A percentile compares a stretch with the other conserved stretches of the same genome.
These are phyloP conservation scores for Meteorus cinctellus DNA, from an alignment of 2,888 invertebrate genomes.

Conservation along the genomic window DNA sequence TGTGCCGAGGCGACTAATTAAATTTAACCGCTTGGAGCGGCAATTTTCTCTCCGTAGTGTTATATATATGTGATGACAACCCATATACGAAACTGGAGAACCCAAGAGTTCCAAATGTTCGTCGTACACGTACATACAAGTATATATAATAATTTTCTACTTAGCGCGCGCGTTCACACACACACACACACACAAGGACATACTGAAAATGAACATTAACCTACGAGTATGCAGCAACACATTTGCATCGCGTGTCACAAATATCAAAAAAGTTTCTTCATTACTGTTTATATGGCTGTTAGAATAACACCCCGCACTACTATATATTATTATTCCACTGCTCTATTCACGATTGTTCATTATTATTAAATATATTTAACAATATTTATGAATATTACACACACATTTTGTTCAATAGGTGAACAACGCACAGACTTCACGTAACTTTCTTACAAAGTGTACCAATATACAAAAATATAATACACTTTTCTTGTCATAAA, in stretches of 20 bases:
- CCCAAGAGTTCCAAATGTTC: constrained; percentile 1
- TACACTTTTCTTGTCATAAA: neutral
- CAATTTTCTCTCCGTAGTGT: neutral
- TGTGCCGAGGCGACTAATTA: constrained; percentile 29
- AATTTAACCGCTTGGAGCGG: constrained; percentile 32
- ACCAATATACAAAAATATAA: neutral
- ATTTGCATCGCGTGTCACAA: no score
- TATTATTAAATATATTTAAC: no score
- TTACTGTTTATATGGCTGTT: no score
- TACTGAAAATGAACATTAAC: neutral
- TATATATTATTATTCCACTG: no score
- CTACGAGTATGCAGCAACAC: neutral
- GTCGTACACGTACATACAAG: neutral
- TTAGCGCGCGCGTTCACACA: neutral
- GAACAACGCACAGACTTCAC: no score
- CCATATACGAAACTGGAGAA: constrained; percentile 15
- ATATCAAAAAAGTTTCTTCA: no score
- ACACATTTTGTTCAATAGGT: no score
- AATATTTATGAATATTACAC: no score
- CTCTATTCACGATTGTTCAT: no score
- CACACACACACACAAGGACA: neutral
- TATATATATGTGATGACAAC: neutral
- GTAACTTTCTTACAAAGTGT: no score
- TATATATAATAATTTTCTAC: neutral
- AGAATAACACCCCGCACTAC: no score